Evolutionary conservation across 2,797 vertebrate species (phyloP).

Genomic region (Sebastes hubbsi): DNA sequence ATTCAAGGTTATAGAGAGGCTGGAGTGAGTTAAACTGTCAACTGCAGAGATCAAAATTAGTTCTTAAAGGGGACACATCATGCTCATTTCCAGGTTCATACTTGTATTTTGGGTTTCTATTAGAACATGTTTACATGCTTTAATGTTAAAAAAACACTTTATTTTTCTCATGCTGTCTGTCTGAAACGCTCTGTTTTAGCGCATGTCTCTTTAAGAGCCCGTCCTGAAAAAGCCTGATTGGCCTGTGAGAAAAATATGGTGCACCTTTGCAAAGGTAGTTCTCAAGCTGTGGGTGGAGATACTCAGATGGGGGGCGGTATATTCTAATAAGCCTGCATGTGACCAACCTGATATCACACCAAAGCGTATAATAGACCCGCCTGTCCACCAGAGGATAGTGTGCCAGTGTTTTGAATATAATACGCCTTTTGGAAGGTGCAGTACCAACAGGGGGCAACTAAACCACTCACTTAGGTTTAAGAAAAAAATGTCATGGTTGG

Average conservation of each 20-base stretch:
- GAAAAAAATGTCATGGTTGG: neutral
- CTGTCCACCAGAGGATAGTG: no score
- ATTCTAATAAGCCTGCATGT: neutral
- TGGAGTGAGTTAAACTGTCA: neutral
- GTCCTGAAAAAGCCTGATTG: no score
- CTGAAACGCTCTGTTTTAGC: neutral
- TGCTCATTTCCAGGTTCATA: neutral
- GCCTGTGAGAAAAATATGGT: no score
- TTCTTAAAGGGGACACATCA: neutral
- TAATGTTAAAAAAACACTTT: neutral
- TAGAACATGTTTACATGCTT: neutral
- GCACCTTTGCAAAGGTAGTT: no score
- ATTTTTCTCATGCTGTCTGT: neutral
- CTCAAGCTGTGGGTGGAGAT: no score
- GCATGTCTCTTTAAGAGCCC: no score
- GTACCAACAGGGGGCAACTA: neutral
- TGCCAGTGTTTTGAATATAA: no score
- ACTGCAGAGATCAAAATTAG: neutral
- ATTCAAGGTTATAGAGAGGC: conserved; percentile 43
- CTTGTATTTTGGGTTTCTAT: no score
- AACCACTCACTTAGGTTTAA: neutral
- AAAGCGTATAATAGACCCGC: no score
- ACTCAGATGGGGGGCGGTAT: neutral
- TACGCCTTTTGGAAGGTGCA: no score
- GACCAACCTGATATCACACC: no score